Evolutionary conservation across 2,888 invertebrate species (phyloP).

Genomic region (Perizoma flavofasciatum): DNA sequence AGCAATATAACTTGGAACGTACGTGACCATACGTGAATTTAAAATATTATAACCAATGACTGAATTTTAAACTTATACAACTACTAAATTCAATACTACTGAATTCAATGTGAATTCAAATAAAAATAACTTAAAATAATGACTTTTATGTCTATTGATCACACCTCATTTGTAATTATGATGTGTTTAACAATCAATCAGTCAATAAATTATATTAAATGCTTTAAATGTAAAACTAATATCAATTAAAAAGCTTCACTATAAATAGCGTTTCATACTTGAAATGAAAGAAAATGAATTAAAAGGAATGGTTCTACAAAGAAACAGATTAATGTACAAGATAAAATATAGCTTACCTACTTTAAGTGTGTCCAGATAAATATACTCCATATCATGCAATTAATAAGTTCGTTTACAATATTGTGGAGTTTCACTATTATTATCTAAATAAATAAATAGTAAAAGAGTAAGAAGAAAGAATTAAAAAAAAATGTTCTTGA

Average conservation of each 20-base stretch:
- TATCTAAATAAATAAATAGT: constrained; percentile 3
- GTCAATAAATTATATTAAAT: constrained; percentile 67
- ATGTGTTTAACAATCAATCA: constrained; percentile 66
- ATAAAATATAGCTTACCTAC: constrained; percentile 37
- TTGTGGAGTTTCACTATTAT: constrained; percentile 58
- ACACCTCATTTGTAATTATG: constrained; percentile 51
- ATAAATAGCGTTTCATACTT: constrained; percentile 56
- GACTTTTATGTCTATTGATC: constrained; percentile 47
- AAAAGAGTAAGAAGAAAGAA: constrained; percentile 4
- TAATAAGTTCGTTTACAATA: constrained; percentile 69
- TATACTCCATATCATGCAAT: constrained; percentile 64
- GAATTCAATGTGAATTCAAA: constrained; percentile 61
- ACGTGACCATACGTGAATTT: constrained; percentile 62
- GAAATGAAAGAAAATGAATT: constrained; percentile 60
- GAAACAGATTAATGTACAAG: constrained; percentile 37
- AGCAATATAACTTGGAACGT: constrained; percentile 62
- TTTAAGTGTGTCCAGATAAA: constrained; percentile 47
- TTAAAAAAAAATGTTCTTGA: constrained; percentile 3
- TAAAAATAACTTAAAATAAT: constrained; percentile 53
- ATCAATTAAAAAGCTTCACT: constrained; percentile 56
- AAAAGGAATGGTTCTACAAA: constrained; percentile 74
- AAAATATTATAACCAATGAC: constrained; percentile 37
- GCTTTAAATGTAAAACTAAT: constrained; percentile 57
- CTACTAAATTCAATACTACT: constrained; percentile 42
- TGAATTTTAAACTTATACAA: constrained; percentile 32